Percentiles rank a stretch among this genome's conserved stretches.
Evolutionary conservation across 2,113 vertebrate species (phyloP).

Genomic region (Labeo catla): DNA sequence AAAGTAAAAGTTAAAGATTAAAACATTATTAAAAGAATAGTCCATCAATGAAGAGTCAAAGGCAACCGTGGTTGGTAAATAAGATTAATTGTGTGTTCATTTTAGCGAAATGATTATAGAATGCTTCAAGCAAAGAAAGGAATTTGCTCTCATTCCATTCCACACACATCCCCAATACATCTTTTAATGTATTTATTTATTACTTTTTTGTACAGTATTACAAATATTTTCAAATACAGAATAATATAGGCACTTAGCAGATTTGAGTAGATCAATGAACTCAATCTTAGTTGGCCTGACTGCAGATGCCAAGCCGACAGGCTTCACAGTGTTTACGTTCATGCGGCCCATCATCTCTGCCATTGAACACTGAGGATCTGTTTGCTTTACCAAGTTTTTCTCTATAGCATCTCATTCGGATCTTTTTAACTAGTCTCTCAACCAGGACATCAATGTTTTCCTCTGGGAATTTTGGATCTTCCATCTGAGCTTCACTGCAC

Average conservation of each 20-base stretch:
- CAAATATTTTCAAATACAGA: too few relatives aligned
- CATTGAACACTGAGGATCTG: neutral
- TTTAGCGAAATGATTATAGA: too few relatives aligned
- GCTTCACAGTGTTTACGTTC: constrained; percentile 78
- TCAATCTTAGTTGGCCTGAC: neutral
- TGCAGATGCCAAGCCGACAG: constrained; percentile 72
- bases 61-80: neutral
- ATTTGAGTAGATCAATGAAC: too few relatives aligned
- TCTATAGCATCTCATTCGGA: constrained; percentile 77
- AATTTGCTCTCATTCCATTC: too few relatives aligned
- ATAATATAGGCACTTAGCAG: too few relatives aligned
- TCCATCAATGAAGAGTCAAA: neutral
- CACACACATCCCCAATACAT: too few relatives aligned
- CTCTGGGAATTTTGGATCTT: too few relatives aligned
- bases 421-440: constrained; percentile 63
- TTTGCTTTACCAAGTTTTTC: constrained; percentile 39
- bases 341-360: constrained; percentile 69
- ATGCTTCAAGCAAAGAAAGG: too few relatives aligned
- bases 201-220: too few relatives aligned
- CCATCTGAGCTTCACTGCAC: constrained; percentile 52
- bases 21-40: neutral
- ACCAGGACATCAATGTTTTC: too few relatives aligned
- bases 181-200: too few relatives aligned
- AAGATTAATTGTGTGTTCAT: neutral
- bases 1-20: neutral